These are phyloP conservation scores for Trididemnum miniatum DNA, from an alignment of 23 tunicate genomes.

Conservation along the genomic window DNA sequence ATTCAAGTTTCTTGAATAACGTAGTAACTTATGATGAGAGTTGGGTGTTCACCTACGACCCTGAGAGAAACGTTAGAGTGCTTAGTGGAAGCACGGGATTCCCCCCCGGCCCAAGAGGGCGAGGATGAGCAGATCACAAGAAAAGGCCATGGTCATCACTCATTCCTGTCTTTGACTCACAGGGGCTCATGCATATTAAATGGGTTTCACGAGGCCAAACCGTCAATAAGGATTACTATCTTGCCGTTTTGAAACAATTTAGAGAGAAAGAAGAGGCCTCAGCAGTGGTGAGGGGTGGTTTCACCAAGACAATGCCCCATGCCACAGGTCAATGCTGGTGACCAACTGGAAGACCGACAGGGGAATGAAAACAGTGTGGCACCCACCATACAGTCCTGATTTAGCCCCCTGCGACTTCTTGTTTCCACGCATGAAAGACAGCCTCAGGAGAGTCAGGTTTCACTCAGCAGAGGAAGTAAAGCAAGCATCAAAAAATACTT, in stretches of 20 bases:
- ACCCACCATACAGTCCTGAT: conserved; percentile 21
- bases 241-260: conserved; percentile 19
- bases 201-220: conserved; percentile 23
- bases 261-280: conserved; percentile 17
- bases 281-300: conserved; percentile 23
- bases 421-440: conserved; percentile 23
- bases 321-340: conserved; percentile 30
- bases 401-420: conserved; percentile 20
- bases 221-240: conserved; percentile 19
- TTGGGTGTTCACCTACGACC: conserved; percentile 35
- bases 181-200: conserved; percentile 26
- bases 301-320: conserved; percentile 23
- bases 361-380: conserved; percentile 12
- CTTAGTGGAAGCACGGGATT: conserved; percentile 25
- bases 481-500: conserved; percentile 8
- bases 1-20: conserved; percentile 27
- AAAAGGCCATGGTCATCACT: conserved; percentile 33
- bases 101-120: conserved; percentile 16
- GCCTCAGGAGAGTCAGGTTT: conserved; percentile 25
- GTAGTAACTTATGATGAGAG: conserved; percentile 14
- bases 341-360: conserved; percentile 7
- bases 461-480: conserved; percentile 19
- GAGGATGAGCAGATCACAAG: conserved; percentile 22
- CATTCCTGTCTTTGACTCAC: conserved; percentile 13
- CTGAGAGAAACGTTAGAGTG: conserved; percentile 22